A percentile compares a stretch with the other conserved stretches of the same genome.
Evolutionary conservation across 1,140 invertebrate genomes (phyloP).

Genomic region (Tetragnatha versicolor): DNA sequence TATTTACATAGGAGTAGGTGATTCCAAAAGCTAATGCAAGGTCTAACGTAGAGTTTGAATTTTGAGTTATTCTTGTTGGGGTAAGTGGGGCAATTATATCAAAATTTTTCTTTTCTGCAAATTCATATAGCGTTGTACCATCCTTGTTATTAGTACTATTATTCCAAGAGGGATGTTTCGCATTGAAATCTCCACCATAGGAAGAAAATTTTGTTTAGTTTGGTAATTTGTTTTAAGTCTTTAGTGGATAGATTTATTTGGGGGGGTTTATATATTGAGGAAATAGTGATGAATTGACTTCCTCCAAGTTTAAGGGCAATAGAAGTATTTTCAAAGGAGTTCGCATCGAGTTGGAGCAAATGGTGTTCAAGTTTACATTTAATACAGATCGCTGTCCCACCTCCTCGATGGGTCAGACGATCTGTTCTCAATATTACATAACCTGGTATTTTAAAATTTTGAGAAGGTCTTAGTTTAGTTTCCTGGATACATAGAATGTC

Average conservation of each 20-base stretch:
- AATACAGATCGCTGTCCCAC: too few species aligned
- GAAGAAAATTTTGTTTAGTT: not conserved
- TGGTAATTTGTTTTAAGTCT: too few species aligned
- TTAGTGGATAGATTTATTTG: not conserved
- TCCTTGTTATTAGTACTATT: not conserved
- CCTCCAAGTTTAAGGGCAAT: not conserved
- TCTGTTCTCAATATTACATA: not conserved
- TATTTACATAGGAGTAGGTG: not conserved
- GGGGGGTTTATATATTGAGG: too few species aligned
- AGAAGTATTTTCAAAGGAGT: not conserved
- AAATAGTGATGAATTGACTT: not conserved
- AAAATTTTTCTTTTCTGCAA: not conserved
- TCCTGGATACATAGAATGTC: not conserved
- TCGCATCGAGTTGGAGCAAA: too few species aligned
- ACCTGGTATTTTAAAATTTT: not conserved
- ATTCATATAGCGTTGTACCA: not conserved
- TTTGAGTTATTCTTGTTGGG: not conserved
- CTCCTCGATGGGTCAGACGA: not conserved
- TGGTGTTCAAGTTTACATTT: too few species aligned
- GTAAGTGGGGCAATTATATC: not conserved
- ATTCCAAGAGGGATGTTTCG: too few species aligned
- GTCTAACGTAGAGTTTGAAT: not conserved
- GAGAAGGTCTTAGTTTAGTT: not conserved
- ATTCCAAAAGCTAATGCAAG: not conserved
- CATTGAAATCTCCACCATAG: too few species aligned